Percentiles rank a stretch among this genome's conserved stretches.
Conservation (phyloP, 2,888 invertebrate genomes). For the Nineta flava region DNA sequence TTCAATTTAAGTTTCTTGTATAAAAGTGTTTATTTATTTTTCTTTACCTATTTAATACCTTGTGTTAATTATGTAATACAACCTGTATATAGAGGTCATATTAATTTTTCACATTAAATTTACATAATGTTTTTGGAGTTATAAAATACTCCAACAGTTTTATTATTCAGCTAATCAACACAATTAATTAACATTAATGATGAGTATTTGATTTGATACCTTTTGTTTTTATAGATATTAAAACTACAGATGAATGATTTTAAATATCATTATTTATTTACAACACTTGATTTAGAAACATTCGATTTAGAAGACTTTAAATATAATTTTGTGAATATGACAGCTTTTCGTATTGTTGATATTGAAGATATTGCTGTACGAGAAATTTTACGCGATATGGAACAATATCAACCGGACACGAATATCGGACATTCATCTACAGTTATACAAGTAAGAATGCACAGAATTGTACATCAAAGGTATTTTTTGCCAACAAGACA, state of each 20-base stretch:
- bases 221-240: slow-evolving; percentile 41
- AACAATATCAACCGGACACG: slow-evolving; percentile 40
- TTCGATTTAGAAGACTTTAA: slow-evolving; percentile 55
- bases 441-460: slow-evolving; percentile 22
- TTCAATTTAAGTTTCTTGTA: no score
- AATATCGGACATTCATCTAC: slow-evolving; percentile 26
- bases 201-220: no score
- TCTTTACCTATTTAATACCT: no score
- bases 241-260: slow-evolving; percentile 74
- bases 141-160: no score
- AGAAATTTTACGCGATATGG: slow-evolving; percentile 54
- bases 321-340: slow-evolving; percentile 62
- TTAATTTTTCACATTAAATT: no score
- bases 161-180: no score
- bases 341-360: slow-evolving; percentile 58
- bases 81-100: no score
- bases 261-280: slow-evolving; percentile 70
- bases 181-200: no score
- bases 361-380: slow-evolving; percentile 46
- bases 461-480: slow-evolving; percentile 8
- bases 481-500: no score
- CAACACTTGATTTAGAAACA: slow-evolving; percentile 51
- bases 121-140: no score
- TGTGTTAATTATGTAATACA: no score
- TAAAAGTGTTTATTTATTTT: no score